Conservation (phyloP, 2,888 invertebrate genomes). For the Dicycla oo region DNA sequence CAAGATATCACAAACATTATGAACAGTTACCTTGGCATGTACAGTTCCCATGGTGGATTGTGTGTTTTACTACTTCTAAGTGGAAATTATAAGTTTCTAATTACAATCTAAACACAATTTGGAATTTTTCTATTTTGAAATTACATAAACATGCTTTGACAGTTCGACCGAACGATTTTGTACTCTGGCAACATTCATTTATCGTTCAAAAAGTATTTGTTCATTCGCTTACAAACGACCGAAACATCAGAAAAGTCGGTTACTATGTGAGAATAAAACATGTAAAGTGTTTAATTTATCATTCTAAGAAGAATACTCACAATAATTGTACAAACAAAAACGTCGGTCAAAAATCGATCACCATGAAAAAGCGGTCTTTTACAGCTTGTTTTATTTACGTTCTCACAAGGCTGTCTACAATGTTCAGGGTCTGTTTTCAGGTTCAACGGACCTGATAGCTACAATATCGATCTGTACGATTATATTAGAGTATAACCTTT, state of each 20-base stretch:
- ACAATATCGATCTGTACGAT: too few species aligned
- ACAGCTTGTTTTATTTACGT: too few species aligned
- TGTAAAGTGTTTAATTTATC: too few species aligned
- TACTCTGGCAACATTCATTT: conserved; percentile 27
- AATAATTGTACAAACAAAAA: background rate
- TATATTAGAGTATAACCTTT: too few species aligned
- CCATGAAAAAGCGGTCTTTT: background rate
- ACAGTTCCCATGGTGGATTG: conserved; percentile 80
- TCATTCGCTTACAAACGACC: background rate
- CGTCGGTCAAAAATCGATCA: background rate
- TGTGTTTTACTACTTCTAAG: conserved; percentile 40
- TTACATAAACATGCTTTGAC: conserved; percentile 77
- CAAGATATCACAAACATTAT: background rate
- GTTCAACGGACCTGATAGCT: too few species aligned
- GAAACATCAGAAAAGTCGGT: background rate
- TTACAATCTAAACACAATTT: conserved; percentile 65
- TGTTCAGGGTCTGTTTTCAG: rapidly evolving
- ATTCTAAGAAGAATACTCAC: background rate
- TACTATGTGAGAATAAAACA: too few species aligned
- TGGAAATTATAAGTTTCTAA: conserved; percentile 37
- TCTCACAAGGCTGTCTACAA: too few species aligned
- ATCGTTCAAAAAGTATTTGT: conserved; percentile 23
- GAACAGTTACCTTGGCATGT: conserved; percentile 81
- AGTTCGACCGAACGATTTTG: conserved; percentile 44
- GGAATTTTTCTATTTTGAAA: conserved; percentile 76